Evolutionary conservation across 2,888 invertebrate species (phyloP).

Genomic region (Stenotaenia linearis): DNA sequence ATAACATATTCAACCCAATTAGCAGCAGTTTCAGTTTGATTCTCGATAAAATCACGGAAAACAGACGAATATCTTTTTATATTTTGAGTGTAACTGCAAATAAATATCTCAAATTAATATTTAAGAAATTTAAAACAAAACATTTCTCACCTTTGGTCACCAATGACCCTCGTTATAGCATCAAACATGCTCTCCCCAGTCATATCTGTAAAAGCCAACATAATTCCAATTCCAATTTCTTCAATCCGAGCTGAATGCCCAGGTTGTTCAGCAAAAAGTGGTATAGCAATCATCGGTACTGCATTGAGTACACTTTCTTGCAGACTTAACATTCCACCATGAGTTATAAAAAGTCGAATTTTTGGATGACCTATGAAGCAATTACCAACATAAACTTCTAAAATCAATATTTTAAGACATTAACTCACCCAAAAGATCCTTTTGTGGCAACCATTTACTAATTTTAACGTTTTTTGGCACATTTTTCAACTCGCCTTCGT

Average conservation of each 20-base stretch:
- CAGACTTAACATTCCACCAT: not conserved
- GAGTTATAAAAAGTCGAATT: not conserved
- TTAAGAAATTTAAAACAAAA: not conserved
- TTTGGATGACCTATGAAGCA: not conserved
- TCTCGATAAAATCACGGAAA: not conserved
- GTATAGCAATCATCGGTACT: not conserved
- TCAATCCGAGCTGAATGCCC: not conserved
- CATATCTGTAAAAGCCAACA: not conserved
- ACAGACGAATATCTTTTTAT: not conserved
- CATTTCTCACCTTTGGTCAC: not conserved
- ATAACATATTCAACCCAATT: constrained; percentile 1
- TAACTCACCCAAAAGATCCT: not conserved
- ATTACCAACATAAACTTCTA: not conserved
- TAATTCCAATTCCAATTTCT: not conserved
- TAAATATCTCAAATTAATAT: too few relatives aligned
- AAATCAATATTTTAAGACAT: not conserved
- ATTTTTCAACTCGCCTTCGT: not conserved
- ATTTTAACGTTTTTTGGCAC: not conserved
- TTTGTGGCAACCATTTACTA: not conserved
- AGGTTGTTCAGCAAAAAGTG: not conserved
- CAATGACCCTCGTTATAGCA: not conserved
- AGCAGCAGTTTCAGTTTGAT: not conserved
- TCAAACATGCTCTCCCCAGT: not conserved
- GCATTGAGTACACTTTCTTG: not conserved
- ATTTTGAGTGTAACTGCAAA: not conserved